phyloP scores from a whole-genome alignment of 64 coral and sea anemone species.

The Pocillopora damicornis region DNA sequence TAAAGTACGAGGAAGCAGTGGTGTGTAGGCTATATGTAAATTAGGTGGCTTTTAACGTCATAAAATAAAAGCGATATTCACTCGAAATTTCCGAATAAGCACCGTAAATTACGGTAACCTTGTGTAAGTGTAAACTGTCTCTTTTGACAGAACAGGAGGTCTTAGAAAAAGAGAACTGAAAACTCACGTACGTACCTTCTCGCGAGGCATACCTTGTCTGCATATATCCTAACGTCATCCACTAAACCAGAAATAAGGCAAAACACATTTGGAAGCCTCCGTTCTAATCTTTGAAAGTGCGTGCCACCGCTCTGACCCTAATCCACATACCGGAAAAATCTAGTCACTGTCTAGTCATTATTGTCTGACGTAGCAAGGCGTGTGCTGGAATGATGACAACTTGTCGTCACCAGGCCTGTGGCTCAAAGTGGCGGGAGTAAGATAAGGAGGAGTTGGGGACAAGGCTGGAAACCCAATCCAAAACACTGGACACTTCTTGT shows the following conservation, averaged over 20 bases:
- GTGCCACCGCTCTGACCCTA: neutral
- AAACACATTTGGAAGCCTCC: neutral
- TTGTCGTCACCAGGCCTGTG: neutral
- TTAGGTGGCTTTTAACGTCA: neutral
- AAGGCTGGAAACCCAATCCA: no score
- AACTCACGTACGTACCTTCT: neutral
- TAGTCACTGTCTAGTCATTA: neutral
- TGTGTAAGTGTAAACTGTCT: neutral
- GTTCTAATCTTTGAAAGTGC: neutral
- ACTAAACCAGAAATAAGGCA: neutral
- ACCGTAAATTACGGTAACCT: neutral
- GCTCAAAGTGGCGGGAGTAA: no score
- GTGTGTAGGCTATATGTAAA: neutral
- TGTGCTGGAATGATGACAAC: neutral
- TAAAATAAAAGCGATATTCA: neutral
- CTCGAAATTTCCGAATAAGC: neutral
- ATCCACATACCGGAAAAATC: neutral
- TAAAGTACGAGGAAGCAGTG: no score
- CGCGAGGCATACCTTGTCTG: neutral
- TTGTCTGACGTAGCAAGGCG: neutral
- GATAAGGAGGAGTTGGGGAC: no score
- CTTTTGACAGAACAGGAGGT: neutral
- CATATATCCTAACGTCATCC: neutral
- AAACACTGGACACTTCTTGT: no score
- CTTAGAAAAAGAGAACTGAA: neutral